Percentiles rank a stretch among this genome's conserved stretches.
These are phyloP conservation scores for Agelas oroides DNA, from an alignment of 37 sponge, comb jelly and placozoan species.

Conservation along the genomic window DNA sequence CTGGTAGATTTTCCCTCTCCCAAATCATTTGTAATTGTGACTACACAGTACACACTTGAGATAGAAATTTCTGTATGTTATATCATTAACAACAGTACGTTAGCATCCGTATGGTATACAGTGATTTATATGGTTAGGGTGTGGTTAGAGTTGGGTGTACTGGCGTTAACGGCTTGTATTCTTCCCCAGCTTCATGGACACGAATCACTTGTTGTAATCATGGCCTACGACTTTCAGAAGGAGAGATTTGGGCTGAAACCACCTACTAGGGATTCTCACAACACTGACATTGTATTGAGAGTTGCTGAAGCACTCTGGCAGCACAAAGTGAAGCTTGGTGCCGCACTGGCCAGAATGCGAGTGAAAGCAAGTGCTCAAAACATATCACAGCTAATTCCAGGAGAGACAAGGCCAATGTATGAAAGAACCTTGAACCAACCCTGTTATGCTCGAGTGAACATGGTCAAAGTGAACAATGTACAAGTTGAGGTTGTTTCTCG, in stretches of 20 bases:
- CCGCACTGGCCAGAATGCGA: conserved; percentile 71
- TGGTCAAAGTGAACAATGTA: conserved; percentile 1
- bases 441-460: conserved; percentile 52
- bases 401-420: not conserved
- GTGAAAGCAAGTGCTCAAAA: conserved; percentile 43
- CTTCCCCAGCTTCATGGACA: conserved; percentile 56
- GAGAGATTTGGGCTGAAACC: conserved; percentile 51
- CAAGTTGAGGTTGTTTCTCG: conserved; percentile 7
- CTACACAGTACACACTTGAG: no score
- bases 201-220: conserved; percentile 51
- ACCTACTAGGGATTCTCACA: conserved; percentile 4
- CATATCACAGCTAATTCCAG: conserved; percentile 52
- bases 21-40: no score
- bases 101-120: no score
- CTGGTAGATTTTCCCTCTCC: no score
- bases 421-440: not conserved
- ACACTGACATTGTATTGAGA: conserved; percentile 12
- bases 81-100: no score
- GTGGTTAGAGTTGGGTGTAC: no score
- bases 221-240: conserved; percentile 69
- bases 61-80: no score
- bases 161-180: not conserved
- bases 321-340: conserved; percentile 68
- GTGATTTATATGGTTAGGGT: no score
- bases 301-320: conserved; percentile 56